Evolutionary conservation across 2,113 vertebrate species (phyloP), one percentile per base, ranked within the genome.

Genomic region (Arenaria interpres): DNA sequence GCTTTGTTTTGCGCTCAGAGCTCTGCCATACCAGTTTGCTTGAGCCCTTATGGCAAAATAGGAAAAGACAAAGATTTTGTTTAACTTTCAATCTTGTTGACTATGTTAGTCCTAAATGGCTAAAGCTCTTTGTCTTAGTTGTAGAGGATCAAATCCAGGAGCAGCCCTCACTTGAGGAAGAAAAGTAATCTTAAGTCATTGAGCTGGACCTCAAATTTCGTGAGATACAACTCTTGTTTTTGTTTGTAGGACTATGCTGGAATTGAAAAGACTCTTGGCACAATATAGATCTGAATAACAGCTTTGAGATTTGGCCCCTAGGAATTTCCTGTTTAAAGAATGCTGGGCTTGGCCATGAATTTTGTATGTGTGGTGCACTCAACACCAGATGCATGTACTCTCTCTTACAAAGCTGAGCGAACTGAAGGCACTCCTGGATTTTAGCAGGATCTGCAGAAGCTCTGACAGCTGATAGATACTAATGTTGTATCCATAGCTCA

Each of bases 281-380:
- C 37, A 57, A 59, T 37, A 63, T 11, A 73, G 63, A 59, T 10
- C 76, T 93, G 74, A 93, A 90, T 79, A 96, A 75, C 60, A 66
- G 24, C 85, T 73, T 96, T 91, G 85, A 94, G 91, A 93, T 95
- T 94, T 95, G 82, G 90, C 88, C 93, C 16, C 67, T 80, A 46
- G 88, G 92, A 96, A 95, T 97, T 96, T 96, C 95, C 93, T 96
- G 95, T 90, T 90, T 96, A 90, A 96, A 84, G 87, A 96, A 57
- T 71, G 32, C 92, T 83, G 75, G 88, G 88, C 60, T 95, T 96
- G 96, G 82, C 95, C 90, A 83, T 86, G 90, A 93, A 88, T 82
- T 90, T 83, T 3, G 0, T 90, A 53, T 53, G 66, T 63, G 88
- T 48, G 59, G 25, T 0, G 0, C 46, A 35, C 90, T 54, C 50